Conservation (phyloP, 2,113 vertebrate genomes). For the Muntiacus muntjak region DNA sequence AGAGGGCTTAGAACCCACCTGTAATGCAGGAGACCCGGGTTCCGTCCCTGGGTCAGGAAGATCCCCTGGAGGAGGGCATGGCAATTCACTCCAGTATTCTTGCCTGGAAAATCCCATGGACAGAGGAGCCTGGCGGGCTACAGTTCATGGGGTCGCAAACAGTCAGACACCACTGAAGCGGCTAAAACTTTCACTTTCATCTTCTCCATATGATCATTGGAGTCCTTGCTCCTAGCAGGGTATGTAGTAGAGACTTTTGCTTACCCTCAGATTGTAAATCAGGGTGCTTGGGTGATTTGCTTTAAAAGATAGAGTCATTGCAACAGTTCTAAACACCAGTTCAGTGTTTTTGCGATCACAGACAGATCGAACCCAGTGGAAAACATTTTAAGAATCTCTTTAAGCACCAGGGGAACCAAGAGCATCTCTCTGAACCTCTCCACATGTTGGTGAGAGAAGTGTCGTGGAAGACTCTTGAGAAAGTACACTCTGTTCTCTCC, state of each 20-base stretch:
- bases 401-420: neutral
- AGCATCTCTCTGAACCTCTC: neutral
- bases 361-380: rapidly evolving
- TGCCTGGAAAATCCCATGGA: neutral
- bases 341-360: neutral
- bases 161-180: neutral
- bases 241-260: neutral
- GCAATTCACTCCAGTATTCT: neutral
- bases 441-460: conserved; percentile 30
- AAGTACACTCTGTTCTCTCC: conserved; percentile 38
- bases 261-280: conserved; percentile 47
- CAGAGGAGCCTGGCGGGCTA: neutral
- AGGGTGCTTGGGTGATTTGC: conserved; percentile 19
- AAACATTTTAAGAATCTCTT: conserved; percentile 39
- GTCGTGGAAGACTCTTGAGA: neutral
- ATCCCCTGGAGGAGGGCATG: neutral
- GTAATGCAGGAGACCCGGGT: neutral
- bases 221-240: too few species aligned
- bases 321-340: conserved; percentile 46
- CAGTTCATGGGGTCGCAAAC: neutral
- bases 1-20: neutral
- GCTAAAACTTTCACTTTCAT: neutral
- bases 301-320: conserved; percentile 33
- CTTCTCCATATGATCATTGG: rapidly evolving
- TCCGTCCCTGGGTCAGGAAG: neutral